These are phyloP conservation scores for Tokudaia muenninki DNA, from an alignment of 2,797 vertebrate genomes.

Conservation along the genomic window DNA sequence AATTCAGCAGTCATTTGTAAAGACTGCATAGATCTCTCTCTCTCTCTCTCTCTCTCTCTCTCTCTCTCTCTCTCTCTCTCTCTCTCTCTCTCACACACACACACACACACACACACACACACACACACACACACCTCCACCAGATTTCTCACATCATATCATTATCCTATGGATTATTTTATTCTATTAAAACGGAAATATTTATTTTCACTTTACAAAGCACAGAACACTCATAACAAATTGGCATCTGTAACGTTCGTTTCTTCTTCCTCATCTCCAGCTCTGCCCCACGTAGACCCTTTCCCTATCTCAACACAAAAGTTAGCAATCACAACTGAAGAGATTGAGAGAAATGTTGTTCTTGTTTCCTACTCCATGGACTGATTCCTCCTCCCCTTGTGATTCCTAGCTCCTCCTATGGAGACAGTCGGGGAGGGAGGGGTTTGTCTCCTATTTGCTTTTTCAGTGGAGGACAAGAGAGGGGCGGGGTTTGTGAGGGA, in stretches of 20 bases:
- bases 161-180: conserved; percentile 61
- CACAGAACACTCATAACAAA: conserved; percentile 79
- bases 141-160: conserved; percentile 38
- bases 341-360: conserved; percentile 80
- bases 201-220: conserved; percentile 81
- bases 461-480: not conserved
- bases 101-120: not conserved
- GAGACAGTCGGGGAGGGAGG: conserved; percentile 44
- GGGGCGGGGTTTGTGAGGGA: conserved; percentile 65
- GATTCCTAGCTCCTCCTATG: conserved; percentile 88
- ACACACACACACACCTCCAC: not conserved
- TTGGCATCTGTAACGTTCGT: conserved; percentile 87
- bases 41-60: no score
- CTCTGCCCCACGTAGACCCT: conserved; percentile 4
- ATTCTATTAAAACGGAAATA: conserved; percentile 55
- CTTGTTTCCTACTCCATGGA: conserved; percentile 80
- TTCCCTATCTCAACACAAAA: conserved; percentile 75
- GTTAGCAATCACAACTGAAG: conserved; percentile 83
- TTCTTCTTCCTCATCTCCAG: conserved; percentile 73
- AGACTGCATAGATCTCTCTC: not conserved
- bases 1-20: conserved; percentile 8
- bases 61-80: not conserved
- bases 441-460: conserved; percentile 58
- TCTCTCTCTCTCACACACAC: not conserved
- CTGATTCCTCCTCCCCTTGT: conserved; percentile 75